A percentile compares a stretch with the other conserved stretches of the same genome.
Conservation (phyloP, 2,888 invertebrate species). For the Drosophila eohydei region DNA sequence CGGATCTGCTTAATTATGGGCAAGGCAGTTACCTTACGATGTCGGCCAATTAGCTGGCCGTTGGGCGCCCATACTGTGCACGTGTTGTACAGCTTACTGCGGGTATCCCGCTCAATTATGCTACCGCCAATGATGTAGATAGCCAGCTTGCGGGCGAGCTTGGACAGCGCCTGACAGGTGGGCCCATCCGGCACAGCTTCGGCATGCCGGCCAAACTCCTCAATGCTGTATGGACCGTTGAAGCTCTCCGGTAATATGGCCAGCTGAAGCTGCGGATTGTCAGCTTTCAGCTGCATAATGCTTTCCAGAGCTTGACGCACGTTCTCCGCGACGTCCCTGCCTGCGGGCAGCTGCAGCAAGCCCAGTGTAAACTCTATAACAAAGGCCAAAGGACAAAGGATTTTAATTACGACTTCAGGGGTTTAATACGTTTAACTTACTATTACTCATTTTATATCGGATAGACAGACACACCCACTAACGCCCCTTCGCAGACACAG, state of each 20-base stretch:
- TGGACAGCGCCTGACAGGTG: slow-evolving; percentile 89
- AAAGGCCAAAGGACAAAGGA: slow-evolving; percentile 15
- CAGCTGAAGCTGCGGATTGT: slow-evolving; percentile 84
- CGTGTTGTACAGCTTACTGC: slow-evolving; percentile 91
- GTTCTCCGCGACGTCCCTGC: slow-evolving; percentile 65
- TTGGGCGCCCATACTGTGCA: slow-evolving; percentile 93
- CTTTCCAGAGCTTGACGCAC: slow-evolving; percentile 70
- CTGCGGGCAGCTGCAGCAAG: slow-evolving; percentile 76
- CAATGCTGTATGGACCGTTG: slow-evolving; percentile 95
- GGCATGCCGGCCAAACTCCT: slow-evolving; percentile 92
- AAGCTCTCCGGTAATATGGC: slow-evolving; percentile 94
- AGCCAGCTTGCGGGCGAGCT: slow-evolving; percentile 90
- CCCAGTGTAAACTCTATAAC: slow-evolving; percentile 74
- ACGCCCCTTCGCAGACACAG: not conserved
- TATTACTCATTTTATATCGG: slow-evolving; percentile 37
- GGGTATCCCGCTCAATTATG: slow-evolving; percentile 90
- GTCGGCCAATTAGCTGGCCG: slow-evolving; percentile 91
- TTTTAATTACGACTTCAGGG: slow-evolving; percentile 41
- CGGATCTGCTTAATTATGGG: slow-evolving; percentile 42
- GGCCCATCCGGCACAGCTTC: slow-evolving; percentile 94
- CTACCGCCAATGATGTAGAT: slow-evolving; percentile 95
- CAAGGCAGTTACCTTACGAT: slow-evolving; percentile 89
- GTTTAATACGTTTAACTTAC: slow-evolving; percentile 37
- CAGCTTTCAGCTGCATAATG: slow-evolving; percentile 68
- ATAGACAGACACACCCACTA: not conserved